Conservation (phyloP, 1,140 invertebrate genomes). For the Lysiphlebus fabarum region DNA sequence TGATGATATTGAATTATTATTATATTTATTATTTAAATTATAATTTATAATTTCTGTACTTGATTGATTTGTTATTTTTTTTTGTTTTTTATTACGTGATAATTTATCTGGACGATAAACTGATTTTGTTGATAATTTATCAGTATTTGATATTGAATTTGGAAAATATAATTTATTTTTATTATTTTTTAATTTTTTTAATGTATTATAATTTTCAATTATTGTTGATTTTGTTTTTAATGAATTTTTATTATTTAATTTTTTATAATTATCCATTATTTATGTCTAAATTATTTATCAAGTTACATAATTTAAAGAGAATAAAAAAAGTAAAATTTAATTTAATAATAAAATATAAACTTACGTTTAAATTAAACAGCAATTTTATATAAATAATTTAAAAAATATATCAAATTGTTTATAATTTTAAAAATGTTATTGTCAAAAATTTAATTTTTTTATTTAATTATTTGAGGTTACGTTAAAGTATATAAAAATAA, state of each 20-base stretch:
- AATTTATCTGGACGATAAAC: conserved; percentile 1
- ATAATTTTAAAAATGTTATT: too few species aligned
- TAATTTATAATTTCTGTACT: not conserved
- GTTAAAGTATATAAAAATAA: too few species aligned
- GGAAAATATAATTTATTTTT: conserved; percentile 8
- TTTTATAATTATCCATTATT: not conserved
- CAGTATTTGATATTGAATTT: conserved; percentile 2
- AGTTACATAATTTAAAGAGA: too few species aligned
- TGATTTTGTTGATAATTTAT: not conserved
- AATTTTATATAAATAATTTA: too few species aligned
- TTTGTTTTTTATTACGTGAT: not conserved
- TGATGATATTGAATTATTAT: too few species aligned
- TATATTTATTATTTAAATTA: not conserved
- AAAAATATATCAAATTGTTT: too few species aligned
- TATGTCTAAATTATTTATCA: too few species aligned
- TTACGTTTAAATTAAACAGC: too few species aligned
- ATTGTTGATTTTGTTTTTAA: not conserved
- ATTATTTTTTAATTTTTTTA: not conserved
- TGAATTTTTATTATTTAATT: not conserved
- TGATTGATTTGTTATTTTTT: not conserved
- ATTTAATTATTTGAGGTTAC: too few species aligned
- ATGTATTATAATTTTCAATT: not conserved
- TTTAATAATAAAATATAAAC: too few species aligned
- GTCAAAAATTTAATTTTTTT: too few species aligned
- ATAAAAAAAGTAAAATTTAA: too few species aligned